Percentiles rank a stretch among this genome's conserved stretches.
Evolutionary conservation across 1,140 invertebrate genomes (phyloP).

Genomic region (Aricia agestis): DNA sequence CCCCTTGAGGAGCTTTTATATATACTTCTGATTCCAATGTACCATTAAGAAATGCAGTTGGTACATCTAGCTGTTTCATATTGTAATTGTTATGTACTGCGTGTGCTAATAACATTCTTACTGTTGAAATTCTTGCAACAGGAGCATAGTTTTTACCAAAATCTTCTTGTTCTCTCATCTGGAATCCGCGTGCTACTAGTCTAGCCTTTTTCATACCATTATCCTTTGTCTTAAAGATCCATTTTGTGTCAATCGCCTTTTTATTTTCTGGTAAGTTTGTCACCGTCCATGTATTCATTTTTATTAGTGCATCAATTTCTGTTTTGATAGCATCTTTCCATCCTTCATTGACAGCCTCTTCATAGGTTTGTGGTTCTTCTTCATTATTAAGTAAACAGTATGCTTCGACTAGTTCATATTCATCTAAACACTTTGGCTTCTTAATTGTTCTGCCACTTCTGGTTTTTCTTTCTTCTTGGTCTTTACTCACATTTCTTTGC

Average conservation of each 20-base stretch:
- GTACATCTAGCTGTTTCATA: slow-evolving; percentile 44
- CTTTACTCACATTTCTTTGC: too few relatives aligned
- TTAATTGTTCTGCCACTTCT: slow-evolving; percentile 27
- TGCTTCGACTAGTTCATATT: slow-evolving; percentile 14
- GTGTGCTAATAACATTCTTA: slow-evolving; percentile 36
- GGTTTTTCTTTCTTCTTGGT: slow-evolving; percentile 19
- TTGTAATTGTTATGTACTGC: slow-evolving; percentile 33
- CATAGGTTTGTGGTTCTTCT: slow-evolving; percentile 11
- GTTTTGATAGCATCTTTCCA: slow-evolving; percentile 30
- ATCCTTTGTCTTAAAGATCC: slow-evolving; percentile 33
- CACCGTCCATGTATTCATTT: slow-evolving; percentile 27
- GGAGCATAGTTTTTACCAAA: slow-evolving; percentile 39
- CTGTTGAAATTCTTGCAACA: slow-evolving; percentile 40
- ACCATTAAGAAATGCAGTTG: slow-evolving; percentile 40
- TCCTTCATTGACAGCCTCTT: slow-evolving; percentile 25
- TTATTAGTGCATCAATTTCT: slow-evolving; percentile 25
- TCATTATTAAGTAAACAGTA: slow-evolving; percentile 1
- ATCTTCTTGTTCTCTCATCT: slow-evolving; percentile 32
- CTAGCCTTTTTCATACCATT: slow-evolving; percentile 30
- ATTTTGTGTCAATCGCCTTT: slow-evolving; percentile 33
- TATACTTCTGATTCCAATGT: slow-evolving; percentile 36
- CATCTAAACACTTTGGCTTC: slow-evolving; percentile 10
- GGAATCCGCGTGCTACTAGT: slow-evolving; percentile 37
- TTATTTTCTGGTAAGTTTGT: slow-evolving; percentile 15
- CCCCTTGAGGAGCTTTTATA: slow-evolving; percentile 32